Evolutionary conservation across 2,888 invertebrate genomes (phyloP).

Genomic region (Caenorhabditis wallacei): DNA sequence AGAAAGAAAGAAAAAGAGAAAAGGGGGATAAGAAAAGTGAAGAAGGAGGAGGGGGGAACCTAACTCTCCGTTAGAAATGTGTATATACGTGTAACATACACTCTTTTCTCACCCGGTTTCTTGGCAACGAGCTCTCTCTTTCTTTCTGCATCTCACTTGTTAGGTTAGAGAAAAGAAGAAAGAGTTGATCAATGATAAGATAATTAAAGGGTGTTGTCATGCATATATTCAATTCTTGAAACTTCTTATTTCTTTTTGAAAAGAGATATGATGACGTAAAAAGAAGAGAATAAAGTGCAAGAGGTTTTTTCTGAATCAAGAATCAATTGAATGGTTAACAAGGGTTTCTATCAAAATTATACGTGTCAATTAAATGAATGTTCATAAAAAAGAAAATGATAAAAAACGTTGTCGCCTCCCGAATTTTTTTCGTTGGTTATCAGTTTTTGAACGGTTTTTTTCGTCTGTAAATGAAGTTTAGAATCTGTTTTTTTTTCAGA

Average conservation of each 20-base stretch:
- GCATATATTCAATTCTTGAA: no score
- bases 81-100: background rate
- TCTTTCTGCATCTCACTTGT: background rate
- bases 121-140: constrained; percentile 15
- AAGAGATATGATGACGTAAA: no score
- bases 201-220: background rate
- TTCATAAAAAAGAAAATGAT: background rate
- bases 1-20: background rate
- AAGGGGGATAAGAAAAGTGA: background rate
- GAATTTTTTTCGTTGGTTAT: constrained; percentile 9
- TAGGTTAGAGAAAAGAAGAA: background rate
- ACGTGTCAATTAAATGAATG: background rate
- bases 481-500: no score
- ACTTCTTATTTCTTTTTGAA: no score
- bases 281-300: no score
- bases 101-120: background rate
- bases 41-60: constrained; percentile 20
- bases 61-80: constrained; percentile 26
- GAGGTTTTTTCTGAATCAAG: constrained; percentile 19
- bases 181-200: constrained; percentile 6
- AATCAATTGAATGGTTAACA: no score
- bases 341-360: background rate
- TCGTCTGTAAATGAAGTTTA: no score
- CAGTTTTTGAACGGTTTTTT: background rate
- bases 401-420: constrained; percentile 1